Evolutionary conservation across 2,797 vertebrate species (phyloP), one percentile per base, ranked within the genome.

Genomic region (Acipenser oxyrinchus): DNA sequence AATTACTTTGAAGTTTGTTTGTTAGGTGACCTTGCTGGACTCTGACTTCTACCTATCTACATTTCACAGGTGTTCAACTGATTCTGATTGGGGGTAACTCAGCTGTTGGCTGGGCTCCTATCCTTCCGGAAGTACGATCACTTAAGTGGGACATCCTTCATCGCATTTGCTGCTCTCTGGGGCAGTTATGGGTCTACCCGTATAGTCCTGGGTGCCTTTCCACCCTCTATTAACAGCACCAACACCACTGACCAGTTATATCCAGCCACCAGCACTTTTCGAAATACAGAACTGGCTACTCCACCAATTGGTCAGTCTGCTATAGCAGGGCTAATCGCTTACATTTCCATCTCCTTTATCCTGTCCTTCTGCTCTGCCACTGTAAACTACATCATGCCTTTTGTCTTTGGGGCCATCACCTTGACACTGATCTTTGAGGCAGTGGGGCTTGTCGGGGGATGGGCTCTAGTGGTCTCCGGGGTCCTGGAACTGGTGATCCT

Each of bases 301-400:
- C 70, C 71, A 48, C 78, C 74, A 0, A 13, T 87, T n/a, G 76
- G 68, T 7, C 84, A 94, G 71, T 84, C 92, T 0, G 87, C 87
- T 0, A 86, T 94, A 7, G 86, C 93, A 0, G 93, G 93, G n/a
- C 82, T 95, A 58, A 79, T 94, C 15, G 87, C 92, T 0, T 94
- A 92, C 48, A 91, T 92, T 37, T 67, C 89, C 48, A 85, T 94
- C 50, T 91, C 93, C 7, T 87, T 90, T 64, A 76, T 94, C 67
- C 78, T 95, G 2, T 79, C 90, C 63, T 94, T 95, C 79, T 95
- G 93, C 78, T 94, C 93, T 0, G 92, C 93, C 74, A 94, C 92
- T 0, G 88, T 94, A 63, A 96, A 90, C 79, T 93, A 92, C 79
- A 92, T 96, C 77, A 93, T 94, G 93, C 93, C 93, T 48, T 93